phyloP scores from a whole-genome alignment of 2,797 vertebrate genomes.

The Leontopithecus rosalia region DNA sequence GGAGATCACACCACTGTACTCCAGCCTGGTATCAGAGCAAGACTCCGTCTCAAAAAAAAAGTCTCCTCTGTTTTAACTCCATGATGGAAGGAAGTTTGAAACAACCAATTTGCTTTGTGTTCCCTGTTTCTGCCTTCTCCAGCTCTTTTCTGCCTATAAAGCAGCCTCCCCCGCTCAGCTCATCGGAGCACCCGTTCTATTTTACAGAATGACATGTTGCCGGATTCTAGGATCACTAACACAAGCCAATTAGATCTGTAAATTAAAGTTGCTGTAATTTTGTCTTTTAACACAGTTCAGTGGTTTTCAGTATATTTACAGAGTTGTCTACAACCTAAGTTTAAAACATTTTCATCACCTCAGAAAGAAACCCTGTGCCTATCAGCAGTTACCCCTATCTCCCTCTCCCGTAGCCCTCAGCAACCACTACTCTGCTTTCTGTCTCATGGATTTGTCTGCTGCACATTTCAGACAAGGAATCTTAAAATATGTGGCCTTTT shows the following conservation, averaged over 20 bases:
- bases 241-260: not conserved
- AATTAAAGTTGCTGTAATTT: not conserved
- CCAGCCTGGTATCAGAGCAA: too few relatives aligned
- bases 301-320: not conserved
- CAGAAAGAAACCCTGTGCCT: not conserved
- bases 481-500: not conserved
- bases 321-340: not conserved
- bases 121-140: not conserved
- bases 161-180: not conserved
- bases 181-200: not conserved
- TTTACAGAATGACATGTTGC: not conserved
- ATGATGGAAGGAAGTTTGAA: not conserved
- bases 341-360: too few relatives aligned
- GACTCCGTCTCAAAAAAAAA: not conserved
- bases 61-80: not conserved
- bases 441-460: not conserved
- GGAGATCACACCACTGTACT: too few relatives aligned
- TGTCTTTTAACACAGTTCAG: not conserved
- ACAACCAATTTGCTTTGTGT: fast-evolving
- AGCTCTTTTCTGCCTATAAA: not conserved
- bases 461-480: not conserved
- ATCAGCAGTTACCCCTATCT: fast-evolving
- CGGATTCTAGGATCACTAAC: not conserved
- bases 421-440: not conserved
- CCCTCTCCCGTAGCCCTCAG: too few relatives aligned